phyloP scores from a whole-genome alignment of 2,797 vertebrate species.

The Gadopsis marmoratus region DNA sequence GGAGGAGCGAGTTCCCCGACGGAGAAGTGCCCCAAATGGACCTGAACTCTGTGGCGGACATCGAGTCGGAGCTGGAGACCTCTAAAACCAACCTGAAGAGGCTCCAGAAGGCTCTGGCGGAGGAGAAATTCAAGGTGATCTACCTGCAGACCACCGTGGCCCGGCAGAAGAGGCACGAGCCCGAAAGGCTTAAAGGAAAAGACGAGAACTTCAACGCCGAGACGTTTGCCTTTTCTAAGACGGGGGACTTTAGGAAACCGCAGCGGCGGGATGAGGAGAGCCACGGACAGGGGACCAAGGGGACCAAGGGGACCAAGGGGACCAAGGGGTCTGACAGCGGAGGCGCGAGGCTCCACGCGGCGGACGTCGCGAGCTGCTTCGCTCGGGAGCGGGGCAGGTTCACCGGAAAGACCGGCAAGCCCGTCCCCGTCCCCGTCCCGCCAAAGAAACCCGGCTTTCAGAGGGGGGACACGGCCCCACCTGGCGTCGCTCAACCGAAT shows the following conservation, averaged over 20 bases:
- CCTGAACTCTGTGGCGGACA: constrained; percentile 86
- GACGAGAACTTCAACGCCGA: constrained; percentile 73
- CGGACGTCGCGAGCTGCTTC: constrained; percentile 47
- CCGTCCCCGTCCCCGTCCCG: constrained; percentile 77
- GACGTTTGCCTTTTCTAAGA: not conserved
- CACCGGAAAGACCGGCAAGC: constrained; percentile 77
- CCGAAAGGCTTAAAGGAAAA: constrained; percentile 49
- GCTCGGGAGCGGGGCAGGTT: constrained; percentile 70
- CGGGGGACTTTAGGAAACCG: constrained; percentile 20
- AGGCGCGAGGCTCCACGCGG: constrained; percentile 34
- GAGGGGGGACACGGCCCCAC: constrained; percentile 18
- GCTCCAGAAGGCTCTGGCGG: constrained; percentile 90
- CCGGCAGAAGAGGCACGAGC: constrained; percentile 70
- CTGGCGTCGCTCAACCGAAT: constrained; percentile 27
- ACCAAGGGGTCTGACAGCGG: constrained; percentile 39
- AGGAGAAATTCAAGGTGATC: constrained; percentile 94
- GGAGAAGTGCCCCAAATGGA: constrained; percentile 88
- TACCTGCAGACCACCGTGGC: constrained; percentile 92
- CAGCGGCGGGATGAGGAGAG: constrained; percentile 23
- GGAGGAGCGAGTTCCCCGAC: constrained; percentile 93
- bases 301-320: constrained; percentile 31
- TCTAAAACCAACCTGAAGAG: constrained; percentile 87
- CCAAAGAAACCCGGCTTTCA: constrained; percentile 65
- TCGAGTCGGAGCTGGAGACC: constrained; percentile 89
- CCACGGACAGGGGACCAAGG: constrained; percentile 34